phyloP scores from a whole-genome alignment of 2,113 vertebrate species.

The Gymnogyps californianus region DNA sequence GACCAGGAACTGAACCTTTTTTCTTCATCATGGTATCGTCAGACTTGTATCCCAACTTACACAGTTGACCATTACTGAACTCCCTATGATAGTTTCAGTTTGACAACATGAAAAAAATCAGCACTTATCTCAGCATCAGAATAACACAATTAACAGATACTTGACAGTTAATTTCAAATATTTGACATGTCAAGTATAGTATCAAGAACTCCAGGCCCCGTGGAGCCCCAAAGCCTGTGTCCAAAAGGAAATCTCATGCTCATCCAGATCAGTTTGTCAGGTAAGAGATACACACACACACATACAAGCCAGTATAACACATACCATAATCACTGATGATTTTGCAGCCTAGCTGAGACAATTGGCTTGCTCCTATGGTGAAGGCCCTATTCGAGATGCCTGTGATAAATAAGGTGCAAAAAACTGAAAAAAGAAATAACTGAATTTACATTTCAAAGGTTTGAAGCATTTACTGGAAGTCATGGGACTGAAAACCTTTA shows the following conservation, averaged over 20 bases:
- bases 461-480: neutral
- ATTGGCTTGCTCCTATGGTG: fast-evolving
- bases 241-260: neutral
- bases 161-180: neutral
- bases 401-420: neutral
- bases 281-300: neutral
- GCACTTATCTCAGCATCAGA: neutral
- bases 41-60: neutral
- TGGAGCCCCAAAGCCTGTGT: neutral
- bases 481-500: neutral
- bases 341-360: neutral
- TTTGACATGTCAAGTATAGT: neutral
- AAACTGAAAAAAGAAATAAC: neutral
- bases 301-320: fast-evolving
- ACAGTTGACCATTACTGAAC: neutral
- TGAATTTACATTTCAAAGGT: neutral
- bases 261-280: neutral
- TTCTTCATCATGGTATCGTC: neutral
- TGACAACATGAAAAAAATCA: neutral
- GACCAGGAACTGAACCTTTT: neutral
- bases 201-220: neutral
- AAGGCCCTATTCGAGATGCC: neutral
- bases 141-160: neutral
- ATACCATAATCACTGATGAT: neutral
- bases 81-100: neutral